A percentile compares a stretch with the other conserved stretches of the same genome.
Conservation (phyloP, 2,888 invertebrate genomes). For the Rhamnusium bicolor region DNA sequence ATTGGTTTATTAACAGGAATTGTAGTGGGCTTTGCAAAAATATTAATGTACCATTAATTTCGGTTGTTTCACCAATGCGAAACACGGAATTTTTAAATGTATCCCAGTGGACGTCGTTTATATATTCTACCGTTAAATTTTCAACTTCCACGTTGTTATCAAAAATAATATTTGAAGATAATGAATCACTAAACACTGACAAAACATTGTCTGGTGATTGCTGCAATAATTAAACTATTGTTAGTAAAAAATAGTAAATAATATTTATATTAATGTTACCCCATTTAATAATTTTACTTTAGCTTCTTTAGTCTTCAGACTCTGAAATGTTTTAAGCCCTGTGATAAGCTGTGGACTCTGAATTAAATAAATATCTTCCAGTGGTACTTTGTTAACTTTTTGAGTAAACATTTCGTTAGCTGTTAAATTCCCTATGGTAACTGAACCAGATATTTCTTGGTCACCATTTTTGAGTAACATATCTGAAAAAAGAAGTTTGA, state of each 20-base stretch:
- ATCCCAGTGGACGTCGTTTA: conserved; percentile 64
- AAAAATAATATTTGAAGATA: conserved; percentile 41
- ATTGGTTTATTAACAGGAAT: background rate
- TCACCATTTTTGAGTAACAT: conserved; percentile 52
- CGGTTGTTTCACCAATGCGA: conserved; percentile 51
- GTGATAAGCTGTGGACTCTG: conserved; percentile 51
- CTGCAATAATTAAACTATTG: conserved; percentile 31
- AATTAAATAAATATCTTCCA: conserved; percentile 59
- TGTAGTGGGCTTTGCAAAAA: background rate
- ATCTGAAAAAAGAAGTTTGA: conserved; percentile 56
- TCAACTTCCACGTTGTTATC: conserved; percentile 55
- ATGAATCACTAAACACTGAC: conserved; percentile 14
- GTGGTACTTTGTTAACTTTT: conserved; percentile 58
- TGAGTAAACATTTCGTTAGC: conserved; percentile 50
- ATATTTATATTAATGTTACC: conserved; percentile 44
- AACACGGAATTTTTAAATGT: conserved; percentile 62
- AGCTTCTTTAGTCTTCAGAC: conserved; percentile 47
- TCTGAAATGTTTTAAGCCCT: conserved; percentile 60
- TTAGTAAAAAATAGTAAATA: background rate
- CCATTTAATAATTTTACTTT: conserved; percentile 50
- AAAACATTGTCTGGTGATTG: conserved; percentile 35
- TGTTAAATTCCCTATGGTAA: conserved; percentile 53
- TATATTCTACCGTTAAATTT: conserved; percentile 61
- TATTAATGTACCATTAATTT: conserved; percentile 5
- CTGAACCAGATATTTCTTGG: conserved; percentile 48